These are phyloP conservation scores for Scolopax rusticola DNA, from an alignment of 2,797 vertebrate genomes.

Conservation along the genomic window DNA sequence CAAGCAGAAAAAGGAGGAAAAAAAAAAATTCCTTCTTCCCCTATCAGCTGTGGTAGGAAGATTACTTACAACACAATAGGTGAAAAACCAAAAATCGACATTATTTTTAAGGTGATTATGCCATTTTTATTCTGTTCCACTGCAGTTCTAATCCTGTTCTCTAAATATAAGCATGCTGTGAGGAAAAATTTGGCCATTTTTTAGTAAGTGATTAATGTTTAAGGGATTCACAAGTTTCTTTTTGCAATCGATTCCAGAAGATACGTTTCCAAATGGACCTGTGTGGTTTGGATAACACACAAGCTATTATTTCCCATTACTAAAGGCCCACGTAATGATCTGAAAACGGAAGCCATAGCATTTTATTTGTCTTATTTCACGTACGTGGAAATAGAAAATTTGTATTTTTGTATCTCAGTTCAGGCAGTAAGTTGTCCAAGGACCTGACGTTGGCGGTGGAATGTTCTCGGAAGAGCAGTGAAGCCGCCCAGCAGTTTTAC, in stretches of 20 bases:
- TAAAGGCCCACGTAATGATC: background rate
- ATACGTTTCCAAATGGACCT: background rate
- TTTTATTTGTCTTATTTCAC: background rate
- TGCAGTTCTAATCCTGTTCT: background rate
- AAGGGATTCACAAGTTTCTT: background rate
- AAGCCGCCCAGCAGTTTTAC: rapidly evolving
- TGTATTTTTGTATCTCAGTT: background rate
- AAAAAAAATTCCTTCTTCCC: background rate
- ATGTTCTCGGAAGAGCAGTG: background rate
- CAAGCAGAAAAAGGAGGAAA: slow-evolving; percentile 20
- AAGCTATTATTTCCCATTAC: background rate
- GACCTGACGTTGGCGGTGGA: rapidly evolving
- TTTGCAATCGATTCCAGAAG: background rate
- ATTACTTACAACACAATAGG: background rate
- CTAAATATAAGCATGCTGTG: background rate
- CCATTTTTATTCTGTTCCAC: background rate
- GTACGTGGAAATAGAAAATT: background rate
- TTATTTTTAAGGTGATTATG: background rate
- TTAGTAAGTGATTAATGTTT: background rate
- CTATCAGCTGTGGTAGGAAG: background rate
- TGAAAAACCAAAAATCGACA: background rate
- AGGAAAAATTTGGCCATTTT: background rate
- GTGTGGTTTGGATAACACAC: background rate
- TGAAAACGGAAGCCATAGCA: background rate
- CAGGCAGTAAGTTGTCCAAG: background rate